Conservation (phyloP, 2,888 invertebrate genomes). For the Andrena bicolor region DNA sequence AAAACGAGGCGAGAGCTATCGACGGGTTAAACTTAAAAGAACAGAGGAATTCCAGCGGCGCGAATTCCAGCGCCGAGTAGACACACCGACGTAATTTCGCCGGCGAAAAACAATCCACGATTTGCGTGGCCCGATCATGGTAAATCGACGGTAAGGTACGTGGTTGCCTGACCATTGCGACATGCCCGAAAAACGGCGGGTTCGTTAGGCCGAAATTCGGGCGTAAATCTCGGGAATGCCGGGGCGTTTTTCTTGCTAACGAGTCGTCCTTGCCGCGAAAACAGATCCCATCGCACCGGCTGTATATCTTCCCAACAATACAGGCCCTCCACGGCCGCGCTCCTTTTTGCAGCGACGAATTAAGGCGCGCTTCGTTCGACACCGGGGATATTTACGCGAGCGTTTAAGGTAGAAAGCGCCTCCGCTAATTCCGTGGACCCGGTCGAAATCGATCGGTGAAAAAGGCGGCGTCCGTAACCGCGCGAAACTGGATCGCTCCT, state of each 20-base stretch:
- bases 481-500: not conserved
- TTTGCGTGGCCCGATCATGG: constrained; percentile 23
- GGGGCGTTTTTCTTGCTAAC: constrained; percentile 51
- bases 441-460: constrained; percentile 11
- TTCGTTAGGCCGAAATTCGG: constrained; percentile 63
- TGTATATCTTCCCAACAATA: constrained; percentile 59
- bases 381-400: constrained; percentile 43
- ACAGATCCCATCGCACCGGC: constrained; percentile 51
- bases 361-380: constrained; percentile 11
- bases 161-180: constrained; percentile 30
- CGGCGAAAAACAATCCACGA: constrained; percentile 46
- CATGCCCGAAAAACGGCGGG: constrained; percentile 41
- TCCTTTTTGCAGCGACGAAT: constrained; percentile 43
- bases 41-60: not conserved
- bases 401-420: constrained; percentile 66
- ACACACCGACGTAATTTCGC: constrained; percentile 29
- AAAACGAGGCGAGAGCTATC: constrained; percentile 16
- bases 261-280: constrained; percentile 51
- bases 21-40: not conserved
- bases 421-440: constrained; percentile 1
- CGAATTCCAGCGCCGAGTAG: constrained; percentile 34
- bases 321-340: not conserved
- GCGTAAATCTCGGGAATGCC: constrained; percentile 59
- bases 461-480: not conserved
- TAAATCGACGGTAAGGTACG: constrained; percentile 9